Evolutionary conservation across 2,113 vertebrate species (phyloP).

Genomic region (Bettongia penicillata): DNA sequence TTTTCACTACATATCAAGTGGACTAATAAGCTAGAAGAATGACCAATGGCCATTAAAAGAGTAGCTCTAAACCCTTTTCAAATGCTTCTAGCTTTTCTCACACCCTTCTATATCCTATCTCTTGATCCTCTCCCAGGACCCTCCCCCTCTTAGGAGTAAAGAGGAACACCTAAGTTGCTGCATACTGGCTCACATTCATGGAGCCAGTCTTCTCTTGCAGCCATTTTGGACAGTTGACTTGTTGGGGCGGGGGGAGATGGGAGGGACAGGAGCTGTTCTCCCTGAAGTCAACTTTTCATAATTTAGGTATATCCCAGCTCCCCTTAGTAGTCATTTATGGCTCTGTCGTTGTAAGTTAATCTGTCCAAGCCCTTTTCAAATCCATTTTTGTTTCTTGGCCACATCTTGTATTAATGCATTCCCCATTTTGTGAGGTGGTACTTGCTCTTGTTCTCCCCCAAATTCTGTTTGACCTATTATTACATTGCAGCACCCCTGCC

Average conservation of each 20-base stretch:
- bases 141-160: neutral
- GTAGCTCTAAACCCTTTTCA: neutral
- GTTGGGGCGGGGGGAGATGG: neutral
- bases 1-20: neutral
- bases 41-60: neutral
- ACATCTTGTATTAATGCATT: neutral
- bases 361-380: neutral
- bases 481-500: neutral
- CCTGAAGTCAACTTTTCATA: neutral
- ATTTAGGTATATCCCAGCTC: neutral
- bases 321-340: neutral
- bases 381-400: neutral
- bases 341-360: neutral
- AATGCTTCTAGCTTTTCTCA: neutral
- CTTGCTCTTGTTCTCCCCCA: neutral
- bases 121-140: neutral
- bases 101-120: neutral
- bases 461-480: neutral
- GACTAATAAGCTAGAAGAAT: neutral
- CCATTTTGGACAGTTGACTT: neutral
- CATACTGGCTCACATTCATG: neutral
- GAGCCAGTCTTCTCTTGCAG: neutral
- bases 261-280: neutral
- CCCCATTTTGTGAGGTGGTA: neutral
- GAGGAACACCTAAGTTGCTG: neutral